Evolutionary conservation across 2,797 vertebrate species (phyloP).

Genomic region (Delichon dasypus): DNA sequence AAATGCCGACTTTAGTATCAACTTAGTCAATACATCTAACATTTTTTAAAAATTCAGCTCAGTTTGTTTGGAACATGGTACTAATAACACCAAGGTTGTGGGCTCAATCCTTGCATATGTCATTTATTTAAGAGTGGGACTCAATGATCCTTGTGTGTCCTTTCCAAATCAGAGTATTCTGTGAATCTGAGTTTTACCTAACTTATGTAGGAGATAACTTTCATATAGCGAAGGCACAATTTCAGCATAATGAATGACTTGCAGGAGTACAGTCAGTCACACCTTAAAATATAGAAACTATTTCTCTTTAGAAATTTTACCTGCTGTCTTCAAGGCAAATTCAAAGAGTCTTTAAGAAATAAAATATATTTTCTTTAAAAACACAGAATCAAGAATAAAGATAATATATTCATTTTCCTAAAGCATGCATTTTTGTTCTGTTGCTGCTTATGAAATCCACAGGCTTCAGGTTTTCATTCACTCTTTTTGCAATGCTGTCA

Average conservation of each 20-base stretch:
- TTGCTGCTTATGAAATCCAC: neutral
- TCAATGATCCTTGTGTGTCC: neutral
- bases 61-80: neutral
- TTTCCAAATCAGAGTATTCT: neutral
- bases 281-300: neutral
- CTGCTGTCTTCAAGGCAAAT: neutral
- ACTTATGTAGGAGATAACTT: neutral
- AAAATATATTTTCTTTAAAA: neutral
- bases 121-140: neutral
- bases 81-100: neutral
- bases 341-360: neutral
- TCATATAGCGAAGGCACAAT: neutral
- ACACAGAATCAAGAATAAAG: neutral
- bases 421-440: neutral
- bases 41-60: neutral
- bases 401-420: neutral
- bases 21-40: neutral
- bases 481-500: neutral
- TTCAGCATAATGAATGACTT: neutral
- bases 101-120: neutral
- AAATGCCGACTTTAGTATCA: neutral
- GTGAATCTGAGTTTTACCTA: neutral
- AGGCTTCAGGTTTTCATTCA: neutral
- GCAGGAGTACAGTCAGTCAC: neutral
- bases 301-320: neutral